These are phyloP conservation scores for Hemicentrotus pulcherrimus DNA, from an alignment of 35 echinoderm and acorn worm species.

Conservation along the genomic window DNA sequence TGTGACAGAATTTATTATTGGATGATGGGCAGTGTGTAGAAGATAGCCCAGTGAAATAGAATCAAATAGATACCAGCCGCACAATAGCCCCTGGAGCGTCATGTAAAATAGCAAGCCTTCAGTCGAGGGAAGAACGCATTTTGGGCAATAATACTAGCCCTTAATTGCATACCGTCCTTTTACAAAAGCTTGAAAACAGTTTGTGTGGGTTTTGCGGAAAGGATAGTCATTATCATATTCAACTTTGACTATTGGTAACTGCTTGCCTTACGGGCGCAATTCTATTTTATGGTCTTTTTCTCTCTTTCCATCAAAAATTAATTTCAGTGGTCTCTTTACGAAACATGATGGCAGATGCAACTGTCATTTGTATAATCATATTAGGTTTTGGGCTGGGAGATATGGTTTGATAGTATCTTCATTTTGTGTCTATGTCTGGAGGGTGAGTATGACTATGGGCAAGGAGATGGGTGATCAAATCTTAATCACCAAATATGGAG, in stretches of 20 bases:
- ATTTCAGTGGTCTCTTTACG: background rate
- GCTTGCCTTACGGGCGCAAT: background rate
- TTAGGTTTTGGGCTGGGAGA: background rate
- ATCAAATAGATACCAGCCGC: background rate
- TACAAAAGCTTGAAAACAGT: constrained; percentile 11
- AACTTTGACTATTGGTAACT: background rate
- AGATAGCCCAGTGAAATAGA: background rate
- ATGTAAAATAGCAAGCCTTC: background rate
- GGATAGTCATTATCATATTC: background rate
- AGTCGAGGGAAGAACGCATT: background rate
- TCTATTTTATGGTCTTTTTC: constrained; percentile 9
- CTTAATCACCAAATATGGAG: background rate
- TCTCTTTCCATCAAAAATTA: constrained; percentile 1
- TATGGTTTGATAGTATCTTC: background rate
- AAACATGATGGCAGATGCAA: background rate
- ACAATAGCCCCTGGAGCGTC: background rate
- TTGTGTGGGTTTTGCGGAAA: constrained; percentile 10
- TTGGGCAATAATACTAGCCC: background rate
- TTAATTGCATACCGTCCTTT: background rate
- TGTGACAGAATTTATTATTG: background rate
- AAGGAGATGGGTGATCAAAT: constrained; percentile 17
- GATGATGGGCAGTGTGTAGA: background rate
- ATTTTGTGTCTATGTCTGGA: background rate
- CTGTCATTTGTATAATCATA: background rate
- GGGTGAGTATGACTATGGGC: background rate